Evolutionary conservation across 2,797 vertebrate genomes (phyloP).

Genomic region (Eulemur coronatus): DNA sequence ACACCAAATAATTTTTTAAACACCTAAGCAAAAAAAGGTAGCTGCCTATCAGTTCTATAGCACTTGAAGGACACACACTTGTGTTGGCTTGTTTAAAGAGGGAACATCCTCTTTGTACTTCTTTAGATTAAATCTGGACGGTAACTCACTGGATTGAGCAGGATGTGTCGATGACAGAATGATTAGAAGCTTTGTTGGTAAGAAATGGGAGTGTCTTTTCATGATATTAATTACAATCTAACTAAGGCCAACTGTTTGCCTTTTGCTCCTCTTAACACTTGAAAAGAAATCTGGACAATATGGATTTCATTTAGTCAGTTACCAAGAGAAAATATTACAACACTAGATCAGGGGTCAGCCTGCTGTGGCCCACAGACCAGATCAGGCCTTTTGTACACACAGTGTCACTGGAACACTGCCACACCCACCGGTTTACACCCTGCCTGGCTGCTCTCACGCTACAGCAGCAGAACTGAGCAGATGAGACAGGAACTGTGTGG

Average conservation of each 20-base stretch:
- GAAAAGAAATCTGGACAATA: slow-evolving; percentile 38
- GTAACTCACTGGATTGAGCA: neutral
- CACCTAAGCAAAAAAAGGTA: neutral
- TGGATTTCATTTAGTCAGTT: slow-evolving; percentile 37
- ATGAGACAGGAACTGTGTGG: neutral
- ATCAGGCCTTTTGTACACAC: neutral
- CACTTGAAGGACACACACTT: neutral
- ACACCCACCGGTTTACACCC: neutral
- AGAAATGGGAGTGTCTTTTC: slow-evolving; percentile 28
- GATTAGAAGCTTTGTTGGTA: neutral
- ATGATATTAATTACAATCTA: slow-evolving; percentile 26
- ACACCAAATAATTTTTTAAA: slow-evolving; percentile 26
- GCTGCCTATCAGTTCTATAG: neutral
- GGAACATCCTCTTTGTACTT: neutral
- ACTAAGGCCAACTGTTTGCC: slow-evolving; percentile 25
- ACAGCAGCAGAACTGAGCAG: neutral
- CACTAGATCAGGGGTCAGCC: too few species aligned
- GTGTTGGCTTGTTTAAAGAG: neutral
- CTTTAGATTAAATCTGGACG: neutral
- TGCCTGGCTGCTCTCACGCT: neutral
- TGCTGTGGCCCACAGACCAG: neutral
- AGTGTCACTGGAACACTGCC: neutral
- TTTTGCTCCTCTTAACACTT: slow-evolving; percentile 10
- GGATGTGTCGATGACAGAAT: slow-evolving; percentile 2
- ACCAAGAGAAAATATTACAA: neutral